Percentiles rank a stretch among this genome's conserved stretches.
These are phyloP conservation scores for Pachypanchax playfairii DNA, from an alignment of 2,113 vertebrate species.

Conservation along the genomic window DNA sequence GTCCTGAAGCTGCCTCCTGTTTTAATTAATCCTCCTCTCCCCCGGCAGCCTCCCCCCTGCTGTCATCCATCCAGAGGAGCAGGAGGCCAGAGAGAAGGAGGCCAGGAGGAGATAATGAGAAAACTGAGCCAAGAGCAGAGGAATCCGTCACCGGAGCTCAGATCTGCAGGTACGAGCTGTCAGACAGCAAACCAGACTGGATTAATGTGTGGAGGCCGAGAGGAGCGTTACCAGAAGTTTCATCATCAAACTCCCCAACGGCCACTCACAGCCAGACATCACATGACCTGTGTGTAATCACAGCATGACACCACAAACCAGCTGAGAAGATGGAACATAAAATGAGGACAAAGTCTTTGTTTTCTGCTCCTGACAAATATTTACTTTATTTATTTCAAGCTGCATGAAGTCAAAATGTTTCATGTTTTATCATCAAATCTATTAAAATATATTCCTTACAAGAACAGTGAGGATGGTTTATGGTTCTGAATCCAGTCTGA, in stretches of 20 bases:
- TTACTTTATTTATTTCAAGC: too few species aligned
- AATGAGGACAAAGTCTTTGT: neutral
- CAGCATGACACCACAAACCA: neutral
- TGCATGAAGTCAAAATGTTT: too few species aligned
- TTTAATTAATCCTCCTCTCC: constrained; percentile 20
- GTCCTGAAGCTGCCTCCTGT: constrained; percentile 16
- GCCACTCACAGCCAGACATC: neutral
- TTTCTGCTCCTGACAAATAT: too few species aligned
- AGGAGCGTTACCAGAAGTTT: constrained; percentile 13
- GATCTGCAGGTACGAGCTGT: constrained; percentile 18
- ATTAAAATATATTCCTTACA: too few species aligned
- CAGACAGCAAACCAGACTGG: constrained; percentile 12
- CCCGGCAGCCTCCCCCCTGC: neutral
- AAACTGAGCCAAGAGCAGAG: constrained; percentile 29
- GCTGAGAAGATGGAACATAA: neutral
- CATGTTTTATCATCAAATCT: too few species aligned
- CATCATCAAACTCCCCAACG: too few species aligned
- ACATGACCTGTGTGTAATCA: constrained; percentile 11
- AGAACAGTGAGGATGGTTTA: too few species aligned
- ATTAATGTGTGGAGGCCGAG: constrained; percentile 15
- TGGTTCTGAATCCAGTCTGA: too few species aligned
- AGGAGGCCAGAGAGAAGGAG: constrained; percentile 1
- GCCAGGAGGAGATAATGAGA: constrained; percentile 31
- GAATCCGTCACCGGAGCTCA: constrained; percentile 30
- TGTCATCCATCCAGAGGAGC: constrained; percentile 4